phyloP scores from a whole-genome alignment of 2,888 invertebrate genomes.

The Callyntrura guangdongensis region DNA sequence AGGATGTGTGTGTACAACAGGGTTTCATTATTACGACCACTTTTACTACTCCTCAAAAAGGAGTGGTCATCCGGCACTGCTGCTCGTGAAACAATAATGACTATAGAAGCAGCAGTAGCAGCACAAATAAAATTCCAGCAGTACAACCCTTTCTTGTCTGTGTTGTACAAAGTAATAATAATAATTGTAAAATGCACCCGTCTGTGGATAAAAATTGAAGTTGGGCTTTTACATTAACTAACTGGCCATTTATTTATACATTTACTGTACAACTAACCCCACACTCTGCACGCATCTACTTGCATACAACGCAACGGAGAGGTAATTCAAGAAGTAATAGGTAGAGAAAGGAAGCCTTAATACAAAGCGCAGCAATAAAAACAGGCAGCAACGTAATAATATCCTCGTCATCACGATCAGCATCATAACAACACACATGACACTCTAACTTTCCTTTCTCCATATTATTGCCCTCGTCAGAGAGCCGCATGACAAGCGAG shows the following conservation, averaged over 20 bases:
- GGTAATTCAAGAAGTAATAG: too few species aligned
- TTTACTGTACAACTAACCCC: too few species aligned
- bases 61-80: neutral
- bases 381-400: neutral
- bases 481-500: neutral
- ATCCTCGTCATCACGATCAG: slow-evolving; percentile 24
- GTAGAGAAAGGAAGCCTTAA: too few species aligned
- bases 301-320: too few species aligned
- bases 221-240: neutral
- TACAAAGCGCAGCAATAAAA: neutral
- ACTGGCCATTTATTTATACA: neutral
- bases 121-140: neutral
- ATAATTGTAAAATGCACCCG: slow-evolving; percentile 45
- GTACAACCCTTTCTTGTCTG: neutral
- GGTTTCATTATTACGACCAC: neutral
- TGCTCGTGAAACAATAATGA: neutral
- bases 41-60: neutral
- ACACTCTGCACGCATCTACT: too few species aligned
- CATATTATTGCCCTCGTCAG: slow-evolving; percentile 19
- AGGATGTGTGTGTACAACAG: neutral
- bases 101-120: neutral
- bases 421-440: slow-evolving; percentile 42
- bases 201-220: slow-evolving; percentile 25
- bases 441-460: slow-evolving; percentile 47
- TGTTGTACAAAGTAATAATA: neutral